Conservation (phyloP, 2,797 vertebrate species). For the Neopelma chrysocephalum region DNA sequence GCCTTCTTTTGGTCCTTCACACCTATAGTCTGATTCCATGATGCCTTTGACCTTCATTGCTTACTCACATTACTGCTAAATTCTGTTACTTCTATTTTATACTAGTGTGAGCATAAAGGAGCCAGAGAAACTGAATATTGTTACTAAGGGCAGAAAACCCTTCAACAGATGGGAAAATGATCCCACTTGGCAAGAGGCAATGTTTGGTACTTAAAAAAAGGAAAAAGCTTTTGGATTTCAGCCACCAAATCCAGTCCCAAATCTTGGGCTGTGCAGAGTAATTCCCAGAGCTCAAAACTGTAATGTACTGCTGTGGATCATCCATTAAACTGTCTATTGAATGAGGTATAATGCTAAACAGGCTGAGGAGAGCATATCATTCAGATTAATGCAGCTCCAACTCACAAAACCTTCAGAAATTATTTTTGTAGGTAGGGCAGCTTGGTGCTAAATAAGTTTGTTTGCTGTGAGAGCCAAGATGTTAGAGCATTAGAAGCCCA, state of each 20-base stretch:
- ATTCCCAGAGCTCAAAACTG: slow-evolving; percentile 64
- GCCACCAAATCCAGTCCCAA: slow-evolving; percentile 55
- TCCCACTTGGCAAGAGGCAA: slow-evolving; percentile 57
- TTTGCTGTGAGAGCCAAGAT: slow-evolving; percentile 39
- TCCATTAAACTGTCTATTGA: slow-evolving; percentile 75
- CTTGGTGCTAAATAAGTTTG: slow-evolving; percentile 24
- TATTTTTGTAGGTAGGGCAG: slow-evolving; percentile 19
- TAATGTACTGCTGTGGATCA: slow-evolving; percentile 65
- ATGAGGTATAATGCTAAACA: slow-evolving; percentile 72
- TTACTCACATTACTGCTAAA: slow-evolving; percentile 2
- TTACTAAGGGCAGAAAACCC: slow-evolving; percentile 52
- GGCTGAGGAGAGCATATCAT: slow-evolving; percentile 52
- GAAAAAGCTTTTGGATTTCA: slow-evolving; percentile 60
- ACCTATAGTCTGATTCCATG: not conserved
- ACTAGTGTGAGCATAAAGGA: slow-evolving; percentile 19
- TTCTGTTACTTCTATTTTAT: slow-evolving; percentile 32
- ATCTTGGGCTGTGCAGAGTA: slow-evolving; percentile 12
- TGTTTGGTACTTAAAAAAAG: slow-evolving; percentile 53
- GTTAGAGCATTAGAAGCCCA: slow-evolving; percentile 2
- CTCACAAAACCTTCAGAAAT: slow-evolving; percentile 43
- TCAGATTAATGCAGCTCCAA: slow-evolving; percentile 48
- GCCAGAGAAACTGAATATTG: slow-evolving; percentile 28
- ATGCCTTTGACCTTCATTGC: not conserved
- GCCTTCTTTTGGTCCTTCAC: not conserved
- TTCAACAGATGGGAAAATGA: slow-evolving; percentile 62